phyloP scores from a whole-genome alignment of 2,113 vertebrate species.

The Cinclus cinclus region DNA sequence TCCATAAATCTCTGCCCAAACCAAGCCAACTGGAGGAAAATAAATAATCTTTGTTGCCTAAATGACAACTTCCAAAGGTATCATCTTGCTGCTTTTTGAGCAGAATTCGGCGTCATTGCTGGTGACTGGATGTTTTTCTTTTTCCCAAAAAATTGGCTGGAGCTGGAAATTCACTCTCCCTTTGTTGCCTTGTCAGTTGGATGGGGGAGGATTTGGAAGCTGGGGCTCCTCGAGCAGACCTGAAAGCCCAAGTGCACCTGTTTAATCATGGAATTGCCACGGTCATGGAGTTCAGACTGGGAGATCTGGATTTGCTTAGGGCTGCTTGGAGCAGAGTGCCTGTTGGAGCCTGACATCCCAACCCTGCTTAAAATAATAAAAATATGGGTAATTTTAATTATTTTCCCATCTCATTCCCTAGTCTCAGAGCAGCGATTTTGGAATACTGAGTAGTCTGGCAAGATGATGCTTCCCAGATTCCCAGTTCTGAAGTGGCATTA shows the following conservation, averaged over 20 bases:
- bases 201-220: not conserved
- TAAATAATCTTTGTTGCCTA: not conserved
- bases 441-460: too few relatives aligned
- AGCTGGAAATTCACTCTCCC: not conserved
- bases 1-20: not conserved
- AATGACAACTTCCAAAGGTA: not conserved
- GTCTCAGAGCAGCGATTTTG: accelerated
- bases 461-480: not conserved
- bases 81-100: not conserved
- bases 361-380: not conserved
- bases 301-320: not conserved
- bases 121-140: not conserved
- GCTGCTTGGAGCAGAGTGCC: not conserved
- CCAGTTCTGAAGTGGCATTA: not conserved
- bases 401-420: not conserved
- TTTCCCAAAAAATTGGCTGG: not conserved
- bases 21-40: not conserved
- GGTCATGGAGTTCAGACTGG: not conserved
- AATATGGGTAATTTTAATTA: not conserved
- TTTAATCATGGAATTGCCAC: not conserved
- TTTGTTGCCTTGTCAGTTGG: not conserved
- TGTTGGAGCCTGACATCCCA: not conserved
- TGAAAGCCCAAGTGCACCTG: slow-evolving; percentile 2
- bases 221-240: not conserved
- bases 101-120: accelerated